Base-by-base conservation (phyloP, 2,113 vertebrate genomes). In the Boulengeromyrus knoepffleri region DNA sequence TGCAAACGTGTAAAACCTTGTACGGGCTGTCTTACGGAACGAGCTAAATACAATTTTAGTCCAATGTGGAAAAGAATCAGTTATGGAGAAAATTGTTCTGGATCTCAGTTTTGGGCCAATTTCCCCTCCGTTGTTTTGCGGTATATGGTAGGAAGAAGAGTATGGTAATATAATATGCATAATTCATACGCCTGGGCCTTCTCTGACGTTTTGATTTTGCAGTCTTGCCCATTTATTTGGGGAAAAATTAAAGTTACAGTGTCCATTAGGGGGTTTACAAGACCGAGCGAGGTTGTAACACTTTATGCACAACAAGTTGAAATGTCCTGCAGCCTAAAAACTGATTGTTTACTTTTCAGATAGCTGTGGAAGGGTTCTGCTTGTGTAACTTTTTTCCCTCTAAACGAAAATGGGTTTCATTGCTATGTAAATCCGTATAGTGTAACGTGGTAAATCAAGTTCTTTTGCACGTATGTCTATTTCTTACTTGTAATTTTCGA, bases 61-160 rank as follows among this genome's bases (percentile, higher is more conserved):
- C 97, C 96, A 95, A 97, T 96, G 96, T 97, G 96, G 97, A 95
- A 96, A 97, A 97, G 96, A 97, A 96, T 94, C 97, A 95, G 95
- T 97, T 97, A 97, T 97, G 96, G 95, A 96, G 96, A 96, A 97
- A 97, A 97, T 98, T 98, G 96, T 96, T 97, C 97, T 95, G 97
- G 98, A 98, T 97, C 96, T 96, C 94, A 94, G 94, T 97, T 96
- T 94, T 92, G 93, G 94, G 94, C 95, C 97, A 96, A 98, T 98
- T 98, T 97, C 93, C 95, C 93, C 96, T 93, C 94, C 95, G 95
- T 96, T 96, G 95, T 96, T 94, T 95, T 95, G 94, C 92, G 92
- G 91, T 92, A 93, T 91, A 92, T 96, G 93, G 94, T 93, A 95
- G 94, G 95, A 87, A 93, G 94, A 93, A 94, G 94, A 95, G 94